A percentile compares a stretch with the other conserved stretches of the same genome.
Conservation (phyloP, 2,113 vertebrate species). For the Bombycilla garrulus region DNA sequence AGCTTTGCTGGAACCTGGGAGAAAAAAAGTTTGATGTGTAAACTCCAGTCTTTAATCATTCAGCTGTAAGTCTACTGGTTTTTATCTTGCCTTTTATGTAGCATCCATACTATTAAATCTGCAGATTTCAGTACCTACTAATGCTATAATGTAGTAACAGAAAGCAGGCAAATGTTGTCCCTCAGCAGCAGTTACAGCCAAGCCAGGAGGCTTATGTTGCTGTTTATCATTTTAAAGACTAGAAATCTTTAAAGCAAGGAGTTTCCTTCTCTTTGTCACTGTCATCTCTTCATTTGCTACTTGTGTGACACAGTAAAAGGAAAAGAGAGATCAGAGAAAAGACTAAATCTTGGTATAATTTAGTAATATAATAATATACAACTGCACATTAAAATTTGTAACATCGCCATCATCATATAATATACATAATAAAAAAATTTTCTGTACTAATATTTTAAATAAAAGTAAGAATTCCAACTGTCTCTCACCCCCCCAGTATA, state of each 20-base stretch:
- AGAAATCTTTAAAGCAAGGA: slow-evolving; percentile 12
- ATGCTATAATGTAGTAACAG: not conserved
- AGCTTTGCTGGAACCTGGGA: slow-evolving; percentile 90
- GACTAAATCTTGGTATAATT: not conserved
- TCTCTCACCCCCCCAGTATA: not conserved
- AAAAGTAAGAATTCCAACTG: not conserved
- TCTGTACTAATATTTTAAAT: not conserved
- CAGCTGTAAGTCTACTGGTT: not conserved
- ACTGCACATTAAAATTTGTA: not conserved
- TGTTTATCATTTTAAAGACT: slow-evolving; percentile 14
- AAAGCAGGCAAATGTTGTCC: not conserved
- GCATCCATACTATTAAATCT: not conserved
- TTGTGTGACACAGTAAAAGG: not conserved
- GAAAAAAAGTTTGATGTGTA: slow-evolving; percentile 57
- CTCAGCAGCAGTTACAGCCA: slow-evolving; percentile 13
- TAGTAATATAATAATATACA: not conserved
- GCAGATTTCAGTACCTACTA: not conserved
- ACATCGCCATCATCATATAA: not conserved
- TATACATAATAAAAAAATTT: not conserved
- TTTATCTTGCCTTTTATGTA: not conserved
- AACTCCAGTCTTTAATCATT: slow-evolving; percentile 13
- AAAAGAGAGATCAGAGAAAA: not conserved
- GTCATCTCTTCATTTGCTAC: not conserved
- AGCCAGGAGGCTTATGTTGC: not conserved
- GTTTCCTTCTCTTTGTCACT: not conserved